phyloP scores from a whole-genome alignment of 2,888 invertebrate genomes.

The Stenoptilia bipunctidactyla region DNA sequence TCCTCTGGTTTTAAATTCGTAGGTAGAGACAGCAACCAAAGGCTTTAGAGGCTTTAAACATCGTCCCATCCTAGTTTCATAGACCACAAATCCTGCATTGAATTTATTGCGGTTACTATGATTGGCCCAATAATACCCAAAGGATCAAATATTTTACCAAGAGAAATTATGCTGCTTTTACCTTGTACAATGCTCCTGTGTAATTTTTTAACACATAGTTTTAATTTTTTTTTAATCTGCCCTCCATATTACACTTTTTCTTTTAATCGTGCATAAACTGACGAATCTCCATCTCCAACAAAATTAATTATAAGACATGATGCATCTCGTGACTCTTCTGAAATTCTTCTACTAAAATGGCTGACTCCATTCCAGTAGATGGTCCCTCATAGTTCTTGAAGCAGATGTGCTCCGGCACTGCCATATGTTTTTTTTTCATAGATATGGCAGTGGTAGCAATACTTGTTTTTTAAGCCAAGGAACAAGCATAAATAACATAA shows the following conservation, averaged over 20 bases:
- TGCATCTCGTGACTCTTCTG: background rate
- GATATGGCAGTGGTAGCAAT: background rate
- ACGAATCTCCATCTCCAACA: conserved; percentile 5
- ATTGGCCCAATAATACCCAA: too few relatives aligned
- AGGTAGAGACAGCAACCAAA: too few relatives aligned
- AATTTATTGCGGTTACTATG: too few relatives aligned
- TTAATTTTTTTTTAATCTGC: conserved; percentile 6
- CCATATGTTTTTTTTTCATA: background rate
- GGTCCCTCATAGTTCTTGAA: background rate
- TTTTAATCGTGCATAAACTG: conserved; percentile 5
- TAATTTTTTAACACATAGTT: conserved; percentile 10
- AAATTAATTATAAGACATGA: background rate
- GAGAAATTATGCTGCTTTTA: too few relatives aligned
- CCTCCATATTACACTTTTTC: conserved; percentile 9
- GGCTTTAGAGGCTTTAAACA: too few relatives aligned
- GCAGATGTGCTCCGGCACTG: background rate
- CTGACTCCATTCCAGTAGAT: background rate
- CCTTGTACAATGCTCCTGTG: conserved; percentile 6
- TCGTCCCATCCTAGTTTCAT: too few relatives aligned
- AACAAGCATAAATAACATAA: too few relatives aligned
- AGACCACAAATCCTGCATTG: too few relatives aligned
- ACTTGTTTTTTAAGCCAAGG: background rate
- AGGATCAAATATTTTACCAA: too few relatives aligned
- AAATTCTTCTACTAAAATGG: background rate
- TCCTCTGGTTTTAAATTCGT: too few relatives aligned